Conservation (phyloP, 2,113 vertebrate genomes). For the Chroicocephalus ridibundus region DNA sequence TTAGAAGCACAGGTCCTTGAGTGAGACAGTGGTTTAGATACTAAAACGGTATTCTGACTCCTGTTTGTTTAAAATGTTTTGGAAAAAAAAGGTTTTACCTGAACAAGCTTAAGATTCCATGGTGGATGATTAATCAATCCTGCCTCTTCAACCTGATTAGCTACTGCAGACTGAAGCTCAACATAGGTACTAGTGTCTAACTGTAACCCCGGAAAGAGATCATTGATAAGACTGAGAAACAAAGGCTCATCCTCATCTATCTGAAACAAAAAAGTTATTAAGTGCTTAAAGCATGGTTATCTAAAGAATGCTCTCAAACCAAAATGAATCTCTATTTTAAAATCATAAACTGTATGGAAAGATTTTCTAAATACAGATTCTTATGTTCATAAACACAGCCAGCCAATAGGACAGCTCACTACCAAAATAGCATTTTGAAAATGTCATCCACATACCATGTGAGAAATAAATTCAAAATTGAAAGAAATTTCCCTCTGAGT, state of each 20-base stretch:
- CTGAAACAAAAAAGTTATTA: slow-evolving; percentile 24
- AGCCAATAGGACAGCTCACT: neutral
- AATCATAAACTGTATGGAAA: neutral
- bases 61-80: neutral
- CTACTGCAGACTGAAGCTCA: slow-evolving; percentile 73
- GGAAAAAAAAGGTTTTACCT: slow-evolving; percentile 52
- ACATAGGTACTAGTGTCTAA: slow-evolving; percentile 71
- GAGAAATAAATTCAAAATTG: neutral
- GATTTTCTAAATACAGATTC: neutral
- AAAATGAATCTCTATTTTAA: neutral
- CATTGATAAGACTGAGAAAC: slow-evolving; percentile 80
- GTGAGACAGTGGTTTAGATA: neutral
- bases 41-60: neutral
- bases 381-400: neutral
- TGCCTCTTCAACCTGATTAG: slow-evolving; percentile 70
- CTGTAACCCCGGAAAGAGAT: slow-evolving; percentile 77
- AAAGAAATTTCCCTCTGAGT: neutral
- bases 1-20: neutral
- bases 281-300: neutral
- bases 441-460: neutral
- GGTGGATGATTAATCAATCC: slow-evolving; percentile 79
- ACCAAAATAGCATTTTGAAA: neutral
- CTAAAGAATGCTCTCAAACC: neutral
- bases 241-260: slow-evolving; percentile 82
- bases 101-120: slow-evolving; percentile 82